Base-by-base conservation (phyloP, 2,888 invertebrate species). In the Latheticus oryzae region DNA sequence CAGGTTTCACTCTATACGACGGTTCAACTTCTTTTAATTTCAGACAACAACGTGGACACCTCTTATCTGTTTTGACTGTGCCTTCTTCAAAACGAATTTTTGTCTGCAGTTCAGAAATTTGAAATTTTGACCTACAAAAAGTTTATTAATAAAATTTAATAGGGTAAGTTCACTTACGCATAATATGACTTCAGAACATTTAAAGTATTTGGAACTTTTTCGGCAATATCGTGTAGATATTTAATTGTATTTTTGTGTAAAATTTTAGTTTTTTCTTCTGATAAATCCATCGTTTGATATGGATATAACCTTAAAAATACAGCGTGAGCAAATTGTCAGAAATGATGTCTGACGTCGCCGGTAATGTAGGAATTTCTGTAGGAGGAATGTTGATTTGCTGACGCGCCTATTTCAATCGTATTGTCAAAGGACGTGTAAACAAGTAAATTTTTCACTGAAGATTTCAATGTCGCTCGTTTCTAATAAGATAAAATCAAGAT, bases 21-120 rank as follows among this genome's bases (percentile, higher is more conserved):
- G 68, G 51, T 15, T 38, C 48, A 7, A 57, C 58, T 8, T 62
- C 62, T 0, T 33, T 9, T 19, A 65, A 61, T 21, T 61, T 62
- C 28, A 68, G 55, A 37, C 67, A 67, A 52, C 72, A 71, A 17
- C 59, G 60, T 12, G 64, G 61, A 52, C 70, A 71, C 40, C 61
- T 59, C 2, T 50, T 40, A 17, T 55, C 40, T 1, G 32, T 3
- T 28, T 62, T 65, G n/a, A 47, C 48, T 21, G 57, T 38, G 33
- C 61, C 61, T 9, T 53, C 30, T 7, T 63, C 61, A 11, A 66
- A 19, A 28, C 55, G 15, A 5, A 63, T 42, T 5, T 58, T 55
- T 2, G 58, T 23, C 37, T 64, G 43, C 60, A 43, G 30, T 55
- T 58, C 12, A 52, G 51, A 45, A 43, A 62, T 42, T 58, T 16